Conservation (phyloP, 2,888 invertebrate species). For the Candidula unifasciata region DNA sequence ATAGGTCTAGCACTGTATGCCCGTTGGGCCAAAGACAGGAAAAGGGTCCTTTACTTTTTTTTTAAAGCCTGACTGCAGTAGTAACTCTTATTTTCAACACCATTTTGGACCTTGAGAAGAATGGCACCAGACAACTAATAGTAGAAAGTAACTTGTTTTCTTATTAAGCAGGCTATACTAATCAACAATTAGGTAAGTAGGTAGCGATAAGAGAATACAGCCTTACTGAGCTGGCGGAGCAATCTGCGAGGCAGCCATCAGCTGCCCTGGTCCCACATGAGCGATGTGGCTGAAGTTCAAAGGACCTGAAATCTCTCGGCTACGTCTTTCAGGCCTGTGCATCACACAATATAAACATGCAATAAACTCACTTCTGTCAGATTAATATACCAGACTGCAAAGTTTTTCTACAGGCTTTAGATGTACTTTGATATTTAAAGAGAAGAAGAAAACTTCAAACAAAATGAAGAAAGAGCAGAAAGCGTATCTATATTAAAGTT, state of each 20-base stretch:
- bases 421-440: too few species aligned
- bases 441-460: too few species aligned
- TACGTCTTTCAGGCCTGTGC: constrained; percentile 68
- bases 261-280: constrained; percentile 92
- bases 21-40: too few species aligned
- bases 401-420: too few species aligned
- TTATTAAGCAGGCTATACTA: not conserved
- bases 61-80: too few species aligned
- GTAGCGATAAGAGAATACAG: constrained; percentile 3
- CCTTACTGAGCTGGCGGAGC: constrained; percentile 57
- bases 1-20: too few species aligned
- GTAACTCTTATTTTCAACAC: too few species aligned
- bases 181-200: not conserved
- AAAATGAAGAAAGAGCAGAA: too few species aligned
- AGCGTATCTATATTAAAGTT: too few species aligned
- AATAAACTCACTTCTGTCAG: not conserved
- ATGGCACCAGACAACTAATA: not conserved
- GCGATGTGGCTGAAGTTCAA: constrained; percentile 98
- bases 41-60: too few species aligned
- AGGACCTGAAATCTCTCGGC: constrained; percentile 90
- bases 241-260: constrained; percentile 84
- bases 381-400: too few species aligned
- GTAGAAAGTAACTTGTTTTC: constrained; percentile 9
- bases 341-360: constrained; percentile 33
- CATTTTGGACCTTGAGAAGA: too few species aligned